Evolutionary conservation across 2,888 invertebrate genomes (phyloP), one percentile per base, ranked within the genome.

Genomic region (Patella pellucida): DNA sequence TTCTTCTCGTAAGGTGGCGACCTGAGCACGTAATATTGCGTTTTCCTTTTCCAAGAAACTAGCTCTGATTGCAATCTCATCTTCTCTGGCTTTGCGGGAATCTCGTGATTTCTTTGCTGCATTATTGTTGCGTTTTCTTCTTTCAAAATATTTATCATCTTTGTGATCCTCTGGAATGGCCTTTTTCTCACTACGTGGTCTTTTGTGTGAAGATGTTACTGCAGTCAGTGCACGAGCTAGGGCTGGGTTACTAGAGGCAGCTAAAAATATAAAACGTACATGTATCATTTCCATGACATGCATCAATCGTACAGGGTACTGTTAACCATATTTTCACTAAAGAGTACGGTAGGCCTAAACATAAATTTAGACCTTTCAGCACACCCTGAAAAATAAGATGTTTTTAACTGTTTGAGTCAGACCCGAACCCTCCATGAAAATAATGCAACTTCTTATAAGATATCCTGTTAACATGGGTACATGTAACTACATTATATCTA

Each of bases 71-170:
- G 96, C 96, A 84, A 96, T 95, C 91, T 96, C 95, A 90, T 97
- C 97, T 89, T 97, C 97, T 51, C 97, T 92, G 71, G 95, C 93
- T 90, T 96, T 95, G 41, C 97, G 92, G 0, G 96, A 96, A 90
- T 97, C 97, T 51, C 97, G 91, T 0, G 96, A 96, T 90, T 97
- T 97, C 91, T 97, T 97, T 0, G 97, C 97, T 0, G 97, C 97
- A 88, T 95, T 94, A 90, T 97, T 97, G 91, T 97, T 97, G 12
- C 96, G 92, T 87, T 95, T 94, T 77, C 97, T 92, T 69, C 96
- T 92, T 90, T 97, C 97, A 90, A 94, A 97, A 91, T 97, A 97
- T 90, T 96, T 96, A 78, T 95, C 95, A 86, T 97, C 97, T 87
- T 97, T 97, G 88, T 95, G 93, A 71, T 96, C 96, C 0, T 94